These are phyloP conservation scores for Myotis brandtii DNA, from an alignment of 2,113 vertebrate genomes.

Conservation along the genomic window DNA sequence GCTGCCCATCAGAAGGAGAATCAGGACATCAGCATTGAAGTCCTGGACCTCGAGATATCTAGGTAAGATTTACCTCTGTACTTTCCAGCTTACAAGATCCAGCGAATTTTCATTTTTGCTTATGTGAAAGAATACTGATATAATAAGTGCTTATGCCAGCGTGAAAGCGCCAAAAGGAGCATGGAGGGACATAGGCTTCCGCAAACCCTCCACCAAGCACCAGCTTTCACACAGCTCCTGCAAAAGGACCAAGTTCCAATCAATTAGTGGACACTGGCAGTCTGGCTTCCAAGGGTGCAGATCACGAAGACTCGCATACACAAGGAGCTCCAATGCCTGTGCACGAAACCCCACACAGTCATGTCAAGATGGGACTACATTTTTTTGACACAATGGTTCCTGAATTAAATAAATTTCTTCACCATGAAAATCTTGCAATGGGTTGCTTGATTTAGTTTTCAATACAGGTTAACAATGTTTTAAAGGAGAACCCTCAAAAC, in stretches of 20 bases:
- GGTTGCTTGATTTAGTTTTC: neutral
- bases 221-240: neutral
- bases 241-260: neutral
- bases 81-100: neutral
- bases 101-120: neutral
- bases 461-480: neutral
- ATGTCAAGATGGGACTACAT: neutral
- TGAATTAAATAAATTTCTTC: slow-evolving; percentile 20
- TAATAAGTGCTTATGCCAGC: neutral
- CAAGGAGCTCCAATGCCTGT: neutral
- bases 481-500: neutral
- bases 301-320: neutral
- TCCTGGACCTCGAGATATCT: neutral
- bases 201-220: neutral
- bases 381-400: neutral
- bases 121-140: neutral
- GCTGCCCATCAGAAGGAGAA: neutral
- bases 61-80: neutral
- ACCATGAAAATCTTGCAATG: neutral
- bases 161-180: neutral
- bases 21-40: neutral
- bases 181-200: neutral
- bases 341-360: neutral
- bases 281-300: neutral
- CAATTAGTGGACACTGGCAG: neutral